Conservation (phyloP, 1,140 invertebrate genomes). For the Dinoponera quadriceps region DNA sequence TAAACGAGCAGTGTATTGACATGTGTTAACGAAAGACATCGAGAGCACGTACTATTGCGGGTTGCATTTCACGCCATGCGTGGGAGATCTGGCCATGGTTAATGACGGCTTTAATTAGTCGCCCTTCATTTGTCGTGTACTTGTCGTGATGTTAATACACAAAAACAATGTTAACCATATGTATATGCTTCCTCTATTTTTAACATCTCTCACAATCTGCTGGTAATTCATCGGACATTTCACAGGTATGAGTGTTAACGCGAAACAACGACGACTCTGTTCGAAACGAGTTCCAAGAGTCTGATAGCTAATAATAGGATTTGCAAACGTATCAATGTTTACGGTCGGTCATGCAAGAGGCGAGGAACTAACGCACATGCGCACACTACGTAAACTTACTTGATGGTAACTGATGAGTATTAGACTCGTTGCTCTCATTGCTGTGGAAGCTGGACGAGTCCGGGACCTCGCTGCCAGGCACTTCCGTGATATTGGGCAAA, state of each 20-base stretch:
- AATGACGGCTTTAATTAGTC: conserved; percentile 2
- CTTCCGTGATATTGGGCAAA: conserved; percentile 96
- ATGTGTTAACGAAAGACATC: too few relatives aligned
- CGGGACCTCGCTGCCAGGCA: conserved; percentile 95
- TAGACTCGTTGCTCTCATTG: conserved; percentile 94
- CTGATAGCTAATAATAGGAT: background rate
- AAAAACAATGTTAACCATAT: background rate
- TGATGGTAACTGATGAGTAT: conserved; percentile 86
- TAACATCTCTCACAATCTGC: too few relatives aligned
- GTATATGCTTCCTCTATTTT: background rate
- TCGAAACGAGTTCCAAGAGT: too few relatives aligned
- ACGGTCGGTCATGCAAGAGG: background rate
- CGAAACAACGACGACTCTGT: too few relatives aligned
- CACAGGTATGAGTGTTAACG: too few relatives aligned
- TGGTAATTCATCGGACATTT: too few relatives aligned
- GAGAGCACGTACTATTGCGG: too few relatives aligned
- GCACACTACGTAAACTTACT: conserved; percentile 80
- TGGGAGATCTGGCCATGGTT: background rate
- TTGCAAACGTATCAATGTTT: background rate
- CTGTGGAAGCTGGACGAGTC: conserved; percentile 96
- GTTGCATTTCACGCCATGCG: conserved; percentile 9
- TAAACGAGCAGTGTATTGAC: too few relatives aligned
- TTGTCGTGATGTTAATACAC: too few relatives aligned
- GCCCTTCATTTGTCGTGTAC: background rate
- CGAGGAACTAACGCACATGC: background rate